Evolutionary conservation across 2,888 invertebrate species (phyloP).

Genomic region (Scaptomyza parva): DNA sequence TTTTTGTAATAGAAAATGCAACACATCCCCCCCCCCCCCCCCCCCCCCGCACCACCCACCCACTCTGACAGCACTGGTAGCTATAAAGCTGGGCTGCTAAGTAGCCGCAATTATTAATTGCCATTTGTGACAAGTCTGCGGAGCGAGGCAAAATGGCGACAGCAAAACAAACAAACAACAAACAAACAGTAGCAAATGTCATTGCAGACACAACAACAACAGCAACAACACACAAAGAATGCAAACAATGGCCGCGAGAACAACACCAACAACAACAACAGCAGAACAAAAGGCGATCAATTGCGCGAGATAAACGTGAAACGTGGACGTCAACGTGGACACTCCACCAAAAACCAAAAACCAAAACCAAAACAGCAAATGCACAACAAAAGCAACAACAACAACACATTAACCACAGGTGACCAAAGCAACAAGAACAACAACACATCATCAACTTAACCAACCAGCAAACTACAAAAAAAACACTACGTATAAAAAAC

Average conservation of each 20-base stretch:
- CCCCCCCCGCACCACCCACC: not conserved
- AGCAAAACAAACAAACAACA: conserved; percentile 30
- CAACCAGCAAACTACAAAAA: conserved; percentile 11
- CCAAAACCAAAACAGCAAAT: conserved; percentile 27
- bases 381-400: conserved; percentile 18
- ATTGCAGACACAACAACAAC: conserved; percentile 60
- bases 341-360: conserved; percentile 50
- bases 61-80: not conserved
- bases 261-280: conserved; percentile 27
- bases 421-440: conserved; percentile 22
- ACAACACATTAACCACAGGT: conserved; percentile 2
- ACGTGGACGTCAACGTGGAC: conserved; percentile 46
- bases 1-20: conserved; percentile 40
- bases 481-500: conserved; percentile 23
- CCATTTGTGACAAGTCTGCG: conserved; percentile 62
- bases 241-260: conserved; percentile 73
- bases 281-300: conserved; percentile 62
- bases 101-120: conserved; percentile 77
- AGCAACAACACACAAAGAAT: conserved; percentile 40
- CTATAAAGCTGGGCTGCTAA: conserved; percentile 44
- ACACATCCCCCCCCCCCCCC: not conserved
- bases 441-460: conserved; percentile 19
- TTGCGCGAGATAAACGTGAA: conserved; percentile 71
- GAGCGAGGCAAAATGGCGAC: conserved; percentile 61
- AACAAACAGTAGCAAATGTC: conserved; percentile 58